Base-by-base conservation (phyloP, 2,888 invertebrate species). In the Drosophila glabriapex region DNA sequence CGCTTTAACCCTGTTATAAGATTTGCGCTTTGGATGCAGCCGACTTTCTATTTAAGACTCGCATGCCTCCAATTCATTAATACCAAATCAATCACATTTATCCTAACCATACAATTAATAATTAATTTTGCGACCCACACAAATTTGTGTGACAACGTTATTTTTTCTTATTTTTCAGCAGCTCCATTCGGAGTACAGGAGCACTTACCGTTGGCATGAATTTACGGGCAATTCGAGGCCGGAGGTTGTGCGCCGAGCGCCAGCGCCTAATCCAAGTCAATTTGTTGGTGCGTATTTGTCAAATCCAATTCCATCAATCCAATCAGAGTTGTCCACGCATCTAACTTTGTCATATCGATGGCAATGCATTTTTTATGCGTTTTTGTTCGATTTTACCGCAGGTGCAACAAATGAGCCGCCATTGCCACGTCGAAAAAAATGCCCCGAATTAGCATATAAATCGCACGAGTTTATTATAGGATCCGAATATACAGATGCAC, bases 121-220 rank as follows among this genome's bases (percentile, higher is more conserved):
- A 64, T 33, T 56, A 19, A 28, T 4, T 28, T 28, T 39, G n/a
- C 10, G 3, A 54, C 22, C 28, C 56, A 53, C 31, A 56, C 41
- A 59, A 41, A 31, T 56, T 54, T 68, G 54, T 31, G 59, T 54
- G 54, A 19, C 9, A 28, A 28, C 29, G 16, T 12, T 28, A 4
- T 41, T 31, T 55, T 46, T 49, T 72, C 63, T 61, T 77, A 41
- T 64, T 41, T 91, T 91, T 78, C 93, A 94, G 82, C 95, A 98
- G 97, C 96, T 97, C 95, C 97, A 97, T 95, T 97, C 97, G 94
- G 97, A 98, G 94, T 97, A 98, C 94, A 95, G 97, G 95, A 97
- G 97, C 95, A 97, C 97, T 91, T 98, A 97, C 95, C 96, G 97
- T 96, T 98, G 97, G 97, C 97, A 98, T 95, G 97, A 97, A 94